Conservation (phyloP, 2,113 vertebrate species). For the Nothoprocta pentlandii region DNA sequence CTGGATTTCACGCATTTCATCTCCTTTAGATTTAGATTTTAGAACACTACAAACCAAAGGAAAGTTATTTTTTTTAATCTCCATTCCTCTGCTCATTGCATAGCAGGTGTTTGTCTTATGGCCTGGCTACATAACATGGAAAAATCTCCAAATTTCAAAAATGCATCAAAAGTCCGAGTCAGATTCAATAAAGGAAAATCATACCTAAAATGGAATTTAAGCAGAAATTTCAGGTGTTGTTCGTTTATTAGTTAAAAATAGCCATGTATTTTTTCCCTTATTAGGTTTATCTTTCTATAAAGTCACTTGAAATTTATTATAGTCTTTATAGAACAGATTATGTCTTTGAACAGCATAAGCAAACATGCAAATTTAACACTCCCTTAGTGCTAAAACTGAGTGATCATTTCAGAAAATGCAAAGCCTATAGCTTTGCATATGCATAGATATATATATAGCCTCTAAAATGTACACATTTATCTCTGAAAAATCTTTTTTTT, state of each 20-base stretch:
- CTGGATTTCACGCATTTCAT: neutral
- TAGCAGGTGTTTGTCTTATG: neutral
- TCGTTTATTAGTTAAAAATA: neutral
- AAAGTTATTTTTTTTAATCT: neutral
- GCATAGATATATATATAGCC: too few species aligned
- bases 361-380: neutral
- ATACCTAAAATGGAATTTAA: neutral
- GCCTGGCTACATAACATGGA: neutral
- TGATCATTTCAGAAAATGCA: neutral
- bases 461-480: neutral
- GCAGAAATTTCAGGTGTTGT: neutral
- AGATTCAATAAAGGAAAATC: neutral
- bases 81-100: neutral
- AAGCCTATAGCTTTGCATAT: neutral
- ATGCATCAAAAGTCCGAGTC: neutral
- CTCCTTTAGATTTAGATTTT: neutral
- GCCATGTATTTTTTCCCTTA: neutral
- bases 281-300: neutral
- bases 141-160: neutral
- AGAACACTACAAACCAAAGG: neutral
- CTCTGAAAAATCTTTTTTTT: neutral
- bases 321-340: neutral
- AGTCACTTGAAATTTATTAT: neutral
- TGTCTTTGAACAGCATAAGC: neutral
- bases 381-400: neutral